Base-by-base conservation (phyloP, 2,113 vertebrate genomes). In the Coryphaenoides rupestris region DNA sequence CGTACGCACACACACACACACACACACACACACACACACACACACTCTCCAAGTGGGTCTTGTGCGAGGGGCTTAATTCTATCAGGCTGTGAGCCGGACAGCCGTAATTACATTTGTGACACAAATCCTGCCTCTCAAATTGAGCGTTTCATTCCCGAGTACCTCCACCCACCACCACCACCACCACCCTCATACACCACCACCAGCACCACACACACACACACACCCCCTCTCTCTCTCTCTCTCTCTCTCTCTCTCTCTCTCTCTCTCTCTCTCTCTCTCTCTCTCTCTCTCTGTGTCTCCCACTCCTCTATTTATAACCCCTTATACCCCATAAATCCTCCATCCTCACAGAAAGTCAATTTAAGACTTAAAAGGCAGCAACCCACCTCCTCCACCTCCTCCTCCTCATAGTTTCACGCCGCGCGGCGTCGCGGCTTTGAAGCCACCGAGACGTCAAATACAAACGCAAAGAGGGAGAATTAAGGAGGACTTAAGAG, bases 101-200 rank as follows among this genome's bases (percentile, higher is more conserved):
- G 84, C 81, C 74, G 52, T 87, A 88, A 90, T 90, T 89, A 88
- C 86, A 87, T 89, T 89, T 87, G 82, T 90, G 89, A 89, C 89
- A 89, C 86, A 88, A 90, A 88, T 88, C 84, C 87, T 83, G 78
- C 80, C 80, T 88, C 85, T 85, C 78, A 88, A 87, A 86, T 86
- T 76, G 82, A 86, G 82, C 84, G 68, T 88, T 88, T 88, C 83
- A 83, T 83, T 85, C 82, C 82, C 73, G 72, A 77, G 76, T 69
- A 7, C 75, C 13, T 62, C 72, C 72, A 64, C 62, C 3, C 68
- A 60, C 47, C 13, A 17, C 24, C 21, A 2, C 15, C 50, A n/a
- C 21, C 6, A 28, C 26, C n/a, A n/a, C n/a, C 40, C 40, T 13
- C 40, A 45, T 45, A 45, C 40, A 45, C 40, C 10, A 13, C 10